phyloP scores from a whole-genome alignment of 2,113 vertebrate species.

The Cephalopterus ornatus region DNA sequence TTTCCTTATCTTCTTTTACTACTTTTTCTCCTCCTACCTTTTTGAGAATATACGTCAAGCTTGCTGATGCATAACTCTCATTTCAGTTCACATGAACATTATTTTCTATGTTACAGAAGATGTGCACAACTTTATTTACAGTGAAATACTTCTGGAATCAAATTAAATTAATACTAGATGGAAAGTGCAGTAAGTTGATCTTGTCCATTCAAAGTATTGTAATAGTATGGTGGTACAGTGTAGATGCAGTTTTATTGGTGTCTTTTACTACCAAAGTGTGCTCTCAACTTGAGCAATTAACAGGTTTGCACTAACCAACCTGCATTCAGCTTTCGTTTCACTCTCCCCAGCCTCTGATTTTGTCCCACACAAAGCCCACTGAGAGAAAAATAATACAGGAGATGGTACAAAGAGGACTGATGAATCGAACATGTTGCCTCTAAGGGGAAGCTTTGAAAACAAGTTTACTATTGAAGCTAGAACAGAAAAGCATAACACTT shows the following conservation, averaged over 20 bases:
- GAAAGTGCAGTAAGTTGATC: not conserved
- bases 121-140: not conserved
- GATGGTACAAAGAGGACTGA: not conserved
- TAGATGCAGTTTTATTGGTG: not conserved
- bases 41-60: not conserved
- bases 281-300: not conserved
- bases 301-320: not conserved
- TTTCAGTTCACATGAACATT: not conserved
- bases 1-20: constrained; percentile 16
- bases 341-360: not conserved
- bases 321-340: not conserved
- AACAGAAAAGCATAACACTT: constrained; percentile 16
- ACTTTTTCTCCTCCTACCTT: not conserved
- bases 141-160: not conserved
- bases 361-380: not conserved
- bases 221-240: not conserved
- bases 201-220: not conserved
- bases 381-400: not conserved
- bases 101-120: not conserved
- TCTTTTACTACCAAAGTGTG: not conserved
- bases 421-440: not conserved
- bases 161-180: not conserved
- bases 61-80: not conserved
- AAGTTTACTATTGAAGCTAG: constrained; percentile 14
- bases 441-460: constrained; percentile 3